A percentile compares a stretch with the other conserved stretches of the same genome.
Conservation (phyloP, 92 coral and sea anemone genomes). For the Phenganax stokvisi region DNA sequence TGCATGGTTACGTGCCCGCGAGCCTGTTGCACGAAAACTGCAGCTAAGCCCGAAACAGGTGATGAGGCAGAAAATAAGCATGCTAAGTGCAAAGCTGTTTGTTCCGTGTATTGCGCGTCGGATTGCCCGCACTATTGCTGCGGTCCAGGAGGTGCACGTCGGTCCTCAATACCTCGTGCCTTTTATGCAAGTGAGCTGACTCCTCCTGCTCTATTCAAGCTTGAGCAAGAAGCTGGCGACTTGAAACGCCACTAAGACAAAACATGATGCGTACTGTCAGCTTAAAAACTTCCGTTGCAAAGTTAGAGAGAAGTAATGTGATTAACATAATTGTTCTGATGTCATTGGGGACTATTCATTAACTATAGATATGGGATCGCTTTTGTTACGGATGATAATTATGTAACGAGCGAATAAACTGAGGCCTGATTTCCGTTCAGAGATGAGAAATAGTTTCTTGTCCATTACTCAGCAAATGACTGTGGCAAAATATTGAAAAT, state of each 20-base stretch:
- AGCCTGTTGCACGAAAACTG: slow-evolving; percentile 59
- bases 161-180: slow-evolving; percentile 41
- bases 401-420: too few species aligned
- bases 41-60: slow-evolving; percentile 8
- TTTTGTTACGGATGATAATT: too few species aligned
- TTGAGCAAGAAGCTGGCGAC: slow-evolving; percentile 41
- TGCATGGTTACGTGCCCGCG: slow-evolving; percentile 57
- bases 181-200: slow-evolving; percentile 29
- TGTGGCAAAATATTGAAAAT: too few species aligned
- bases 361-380: too few species aligned
- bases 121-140: slow-evolving; percentile 43
- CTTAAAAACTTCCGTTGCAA: neutral
- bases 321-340: neutral
- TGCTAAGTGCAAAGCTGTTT: slow-evolving; percentile 28
- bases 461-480: too few species aligned
- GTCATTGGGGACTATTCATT: too few species aligned
- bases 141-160: slow-evolving; percentile 70
- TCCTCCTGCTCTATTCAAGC: slow-evolving; percentile 35
- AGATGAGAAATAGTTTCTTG: too few species aligned
- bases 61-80: neutral
- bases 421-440: too few species aligned
- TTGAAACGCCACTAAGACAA: slow-evolving; percentile 29
- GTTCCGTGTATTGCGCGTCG: slow-evolving; percentile 68
- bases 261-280: neutral
- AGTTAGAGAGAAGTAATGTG: neutral